Evolutionary conservation across 2,888 invertebrate species (phyloP), one percentile per base, ranked within the genome.

Genomic region (Drosophila paranaensis): DNA sequence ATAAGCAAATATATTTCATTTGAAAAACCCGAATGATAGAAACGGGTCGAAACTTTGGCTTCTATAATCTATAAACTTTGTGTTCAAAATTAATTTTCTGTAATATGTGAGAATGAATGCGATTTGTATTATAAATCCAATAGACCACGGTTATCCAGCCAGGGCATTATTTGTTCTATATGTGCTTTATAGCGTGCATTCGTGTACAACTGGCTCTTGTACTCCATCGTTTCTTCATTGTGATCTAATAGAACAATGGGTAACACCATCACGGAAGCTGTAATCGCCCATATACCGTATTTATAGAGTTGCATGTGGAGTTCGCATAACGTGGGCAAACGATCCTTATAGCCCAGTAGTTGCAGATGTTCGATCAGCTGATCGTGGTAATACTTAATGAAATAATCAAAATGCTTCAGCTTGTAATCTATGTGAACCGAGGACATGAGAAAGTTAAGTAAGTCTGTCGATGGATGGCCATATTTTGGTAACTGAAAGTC

Each of bases 401-500:
- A 89, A 25, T 85, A 89, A 39, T 92, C 92, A 54, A 91, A 92
- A 2, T 89, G 43, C 1, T 79, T 73, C 0, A 92, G 54, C 74
- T 92, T 92, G 25, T 87, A 69, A 39, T 92, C 90, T 25, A 89
- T 81, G 48, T 81, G 81, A 3, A 90, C 80, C 0, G 92, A 92
- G 1, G 92, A 86, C 37, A 92, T 67, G 2, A 92, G 70, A 4
- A 92, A 88, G 60, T 91, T 92, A 10, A 85, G 77, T 16, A 92
- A 64, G 71, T 92, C 93, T 16, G 85, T 66, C 0, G 88, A 88
- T 10, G 92, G 91, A 16, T 90, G 78, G 0, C 90, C 88, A 63
- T 82, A 92, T 68, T 87, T 88, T 1, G 82, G 85, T 48, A 89
- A 67, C 66, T 92, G 92, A 55, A 90, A 91, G 56, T 92, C 92